Evolutionary conservation across 2,888 invertebrate genomes (phyloP), one percentile per base, ranked within the genome.

Genomic region (Drosophila siamana): DNA sequence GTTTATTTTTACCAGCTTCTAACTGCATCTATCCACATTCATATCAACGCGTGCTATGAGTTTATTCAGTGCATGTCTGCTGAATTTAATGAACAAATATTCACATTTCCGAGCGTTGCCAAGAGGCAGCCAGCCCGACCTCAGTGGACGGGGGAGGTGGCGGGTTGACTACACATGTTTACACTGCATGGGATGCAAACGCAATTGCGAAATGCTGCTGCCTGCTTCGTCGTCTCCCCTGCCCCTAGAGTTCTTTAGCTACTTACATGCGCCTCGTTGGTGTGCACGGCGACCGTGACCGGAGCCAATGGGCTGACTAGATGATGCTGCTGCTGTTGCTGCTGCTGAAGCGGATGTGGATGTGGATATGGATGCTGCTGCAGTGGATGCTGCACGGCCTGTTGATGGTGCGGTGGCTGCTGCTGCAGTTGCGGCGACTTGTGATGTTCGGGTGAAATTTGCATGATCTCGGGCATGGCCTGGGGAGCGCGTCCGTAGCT

Each of bases 381-480:
- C 15, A 68, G 62, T 26, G 76, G 74, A 68, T 74, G 74, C 15
- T 68, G 74, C 6, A 57, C 36, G 13, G 66, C 15, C 54, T 63
- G 66, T 28, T 56, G 56, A 41, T 50, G 51, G 15, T 61, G 77
- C 30, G 61, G 71, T 9, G 65, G 75, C 19, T 68, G 80, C 15
- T 65, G 67, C 9, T 60, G 76, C 33, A 63, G 67, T 19, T 55
- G 71, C 28, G 74, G 70, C 44, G 54, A 41, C 59, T 83, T 75
- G 46, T 73, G 85, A 60, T 85, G 85, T 47, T 92, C 91, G 55
- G 94, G 94, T 87, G 94, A 88, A 60, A 90, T 80, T 77, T 90
- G 89, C 89, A 89, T 91, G 75, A 88, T 88, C 80, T 91, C 91
- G 51, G 90, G 94, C 77, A 94, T 91, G 75, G 94, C 92, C 73